phyloP scores from a whole-genome alignment of 2,888 invertebrate species.

The Phytoseiulus persimilis region DNA sequence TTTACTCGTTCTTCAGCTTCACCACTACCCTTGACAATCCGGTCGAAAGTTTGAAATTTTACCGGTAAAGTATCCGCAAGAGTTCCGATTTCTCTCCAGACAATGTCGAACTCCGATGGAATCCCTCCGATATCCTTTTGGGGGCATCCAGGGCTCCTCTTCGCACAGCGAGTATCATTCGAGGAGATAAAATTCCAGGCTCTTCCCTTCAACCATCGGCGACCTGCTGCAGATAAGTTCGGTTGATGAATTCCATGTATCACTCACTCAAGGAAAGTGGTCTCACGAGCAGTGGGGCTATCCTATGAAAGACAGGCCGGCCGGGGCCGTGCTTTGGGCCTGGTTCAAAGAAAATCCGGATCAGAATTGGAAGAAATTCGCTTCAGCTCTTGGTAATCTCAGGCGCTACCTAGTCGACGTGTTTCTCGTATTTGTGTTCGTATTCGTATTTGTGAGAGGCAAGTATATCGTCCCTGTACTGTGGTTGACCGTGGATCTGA shows the following conservation, averaged over 20 bases:
- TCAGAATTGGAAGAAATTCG: constrained; percentile 35
- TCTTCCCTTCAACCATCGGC: constrained; percentile 78
- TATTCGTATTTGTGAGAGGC: too few relatives aligned
- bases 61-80: background rate
- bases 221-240: constrained; percentile 75
- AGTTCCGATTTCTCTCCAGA: too few relatives aligned
- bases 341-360: constrained; percentile 64
- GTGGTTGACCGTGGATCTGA: background rate
- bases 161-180: too few relatives aligned
- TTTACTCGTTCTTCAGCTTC: constrained; percentile 85
- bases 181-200: constrained; percentile 59
- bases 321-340: constrained; percentile 86
- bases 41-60: constrained; percentile 46
- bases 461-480: too few relatives aligned
- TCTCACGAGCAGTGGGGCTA: constrained; percentile 85
- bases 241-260: constrained; percentile 80
- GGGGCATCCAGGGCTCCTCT: too few relatives aligned
- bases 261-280: constrained; percentile 89
- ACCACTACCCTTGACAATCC: constrained; percentile 66
- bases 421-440: too few relatives aligned
- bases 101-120: too few relatives aligned
- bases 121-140: too few relatives aligned
- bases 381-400: background rate
- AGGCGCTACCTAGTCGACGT: too few relatives aligned
- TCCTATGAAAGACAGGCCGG: constrained; percentile 75